Percentiles rank a stretch among this genome's conserved stretches.
Conservation (phyloP, 2,888 invertebrate species). For the Linnaemya tessellans region DNA sequence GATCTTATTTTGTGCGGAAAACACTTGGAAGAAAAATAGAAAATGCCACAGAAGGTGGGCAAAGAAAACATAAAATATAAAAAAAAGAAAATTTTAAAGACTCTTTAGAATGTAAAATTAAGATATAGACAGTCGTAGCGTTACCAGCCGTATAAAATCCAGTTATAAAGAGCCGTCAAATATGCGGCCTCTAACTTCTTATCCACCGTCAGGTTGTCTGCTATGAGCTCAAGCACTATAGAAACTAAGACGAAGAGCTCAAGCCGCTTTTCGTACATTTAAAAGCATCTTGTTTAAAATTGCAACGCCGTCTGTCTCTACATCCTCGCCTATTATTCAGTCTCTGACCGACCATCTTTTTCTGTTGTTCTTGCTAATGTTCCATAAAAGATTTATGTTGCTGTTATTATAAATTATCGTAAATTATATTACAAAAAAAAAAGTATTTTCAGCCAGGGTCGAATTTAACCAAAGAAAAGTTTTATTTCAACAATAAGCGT, state of each 20-base stretch:
- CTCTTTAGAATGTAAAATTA: neutral
- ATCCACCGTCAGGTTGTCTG: no score
- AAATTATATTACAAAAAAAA: conserved; percentile 51
- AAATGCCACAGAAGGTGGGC: neutral
- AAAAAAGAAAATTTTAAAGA: neutral
- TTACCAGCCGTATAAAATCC: no score
- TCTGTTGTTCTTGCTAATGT: conserved; percentile 52
- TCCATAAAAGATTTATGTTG: conserved; percentile 68
- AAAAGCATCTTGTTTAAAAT: neutral
- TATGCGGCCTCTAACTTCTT: no score
- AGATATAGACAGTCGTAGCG: no score
- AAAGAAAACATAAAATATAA: neutral
- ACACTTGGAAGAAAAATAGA: neutral
- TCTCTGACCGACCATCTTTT: neutral
- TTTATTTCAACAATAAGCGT: neutral
- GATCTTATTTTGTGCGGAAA: no score
- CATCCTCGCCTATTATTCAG: neutral
- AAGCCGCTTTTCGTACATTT: no score
- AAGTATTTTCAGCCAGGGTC: conserved; percentile 46
- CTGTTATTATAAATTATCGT: conserved; percentile 68
- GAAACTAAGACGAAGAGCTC: no score
- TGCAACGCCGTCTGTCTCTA: neutral
- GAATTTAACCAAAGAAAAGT: conserved; percentile 12
- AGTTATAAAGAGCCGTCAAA: no score
- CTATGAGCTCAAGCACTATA: no score